Evolutionary conservation across 92 coral and sea anemone genomes (phyloP), one percentile per base, ranked within the genome.

Genomic region (Zoanthus gigantus): DNA sequence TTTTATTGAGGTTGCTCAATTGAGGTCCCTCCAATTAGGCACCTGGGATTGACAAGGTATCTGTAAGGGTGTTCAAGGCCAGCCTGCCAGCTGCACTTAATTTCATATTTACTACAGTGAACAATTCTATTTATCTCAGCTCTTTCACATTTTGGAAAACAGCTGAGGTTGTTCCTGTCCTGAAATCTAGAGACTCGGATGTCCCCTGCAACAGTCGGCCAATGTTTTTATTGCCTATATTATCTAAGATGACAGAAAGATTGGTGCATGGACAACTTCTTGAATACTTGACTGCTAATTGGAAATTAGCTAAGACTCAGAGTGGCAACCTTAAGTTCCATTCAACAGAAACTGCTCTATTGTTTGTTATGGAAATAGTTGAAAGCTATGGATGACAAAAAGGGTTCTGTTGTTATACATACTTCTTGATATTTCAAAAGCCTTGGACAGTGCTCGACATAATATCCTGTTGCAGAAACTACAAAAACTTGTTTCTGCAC

Each of bases 261-360:
- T 88, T 88, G 87, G 90, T 87, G 16, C 90, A 90, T 77, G 69
- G 46, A 73, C 91, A 90, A 50, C 79, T 81, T 29, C 72, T 87
- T 44, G 86, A 83, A 0, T 87, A 68, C 78, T 80, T 90, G 54
- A 83, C 57, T 52, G 29, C 76, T 2, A 79, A 87, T 65, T 32
- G 82, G n/a, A 88, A 88, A 82, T 16, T 74, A 65, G 68, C 88
- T 48, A 47, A 89, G 53, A 71, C 67, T 37, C 91, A 88, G 74
- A 88, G 91, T 17, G 82, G 91, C 44, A 88, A 23, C 23, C 23
- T 23, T 23, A 23, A 23, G 23, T 23, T 23, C 23, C 23, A 23
- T 23, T 23, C 23, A 23, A 23, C 23, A 23, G 23, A 23, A 23
- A 23, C 23, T 23, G 23, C 23, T 23, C 23, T 23, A 23, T 23